Conservation (phyloP, 1,140 invertebrate genomes). For the Solenopsis fugax region DNA sequence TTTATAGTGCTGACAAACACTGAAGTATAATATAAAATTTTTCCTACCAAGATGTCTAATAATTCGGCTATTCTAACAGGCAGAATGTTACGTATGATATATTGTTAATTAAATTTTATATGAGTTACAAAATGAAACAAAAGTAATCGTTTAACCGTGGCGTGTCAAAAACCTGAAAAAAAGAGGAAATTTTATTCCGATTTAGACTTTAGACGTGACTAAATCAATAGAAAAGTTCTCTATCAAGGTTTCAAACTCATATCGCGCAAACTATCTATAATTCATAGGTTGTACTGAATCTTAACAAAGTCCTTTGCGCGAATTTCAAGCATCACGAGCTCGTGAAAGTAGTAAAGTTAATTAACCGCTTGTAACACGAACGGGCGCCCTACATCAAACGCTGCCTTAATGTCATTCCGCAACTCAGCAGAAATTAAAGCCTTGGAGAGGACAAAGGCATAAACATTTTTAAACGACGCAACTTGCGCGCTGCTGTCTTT, state of each 20-base stretch:
- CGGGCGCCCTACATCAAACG: conserved; percentile 27
- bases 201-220: not conserved
- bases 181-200: not conserved
- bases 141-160: not conserved
- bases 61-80: not conserved
- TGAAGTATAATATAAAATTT: not conserved
- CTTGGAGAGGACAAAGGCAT: conserved; percentile 1
- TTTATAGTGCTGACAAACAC: not conserved
- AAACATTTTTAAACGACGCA: conserved; percentile 49
- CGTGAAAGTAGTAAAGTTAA: conserved; percentile 66
- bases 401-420: conserved; percentile 22
- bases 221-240: not conserved
- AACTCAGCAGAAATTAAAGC: conserved; percentile 24
- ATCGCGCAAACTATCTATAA: not conserved
- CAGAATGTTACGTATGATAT: not conserved
- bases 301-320: conserved; percentile 61
- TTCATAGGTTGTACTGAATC: conserved; percentile 30
- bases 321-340: conserved; percentile 48
- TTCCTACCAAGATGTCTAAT: not conserved
- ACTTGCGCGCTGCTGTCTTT: conserved; percentile 10
- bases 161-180: not conserved
- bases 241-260: not conserved
- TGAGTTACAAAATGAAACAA: not conserved
- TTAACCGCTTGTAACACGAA: conserved; percentile 68
- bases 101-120: not conserved